These are phyloP conservation scores for Sparus aurata DNA, from an alignment of 2,797 vertebrate species.

Conservation along the genomic window DNA sequence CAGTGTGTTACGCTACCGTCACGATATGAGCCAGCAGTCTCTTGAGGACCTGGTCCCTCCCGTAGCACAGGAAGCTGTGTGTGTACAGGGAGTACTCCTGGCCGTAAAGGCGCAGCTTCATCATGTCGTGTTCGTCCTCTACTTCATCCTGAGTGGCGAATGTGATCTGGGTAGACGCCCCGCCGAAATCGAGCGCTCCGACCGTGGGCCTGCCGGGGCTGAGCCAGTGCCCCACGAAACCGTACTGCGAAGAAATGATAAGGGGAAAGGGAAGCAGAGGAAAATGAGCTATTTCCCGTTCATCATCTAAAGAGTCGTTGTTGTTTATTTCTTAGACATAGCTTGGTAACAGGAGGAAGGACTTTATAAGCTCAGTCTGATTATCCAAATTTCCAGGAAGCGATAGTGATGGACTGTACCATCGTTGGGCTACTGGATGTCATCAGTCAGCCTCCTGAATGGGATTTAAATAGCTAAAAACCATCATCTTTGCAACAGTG, in stretches of 20 bases:
- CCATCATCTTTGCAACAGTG: neutral
- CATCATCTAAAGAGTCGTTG: neutral
- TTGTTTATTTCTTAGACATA: neutral
- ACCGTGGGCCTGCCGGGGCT: constrained; percentile 82
- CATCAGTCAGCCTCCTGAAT: constrained; percentile 4
- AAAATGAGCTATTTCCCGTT: neutral
- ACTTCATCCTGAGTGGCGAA: constrained; percentile 84
- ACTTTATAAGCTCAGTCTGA: neutral
- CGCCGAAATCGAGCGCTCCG: constrained; percentile 92
- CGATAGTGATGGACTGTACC: too few species aligned
- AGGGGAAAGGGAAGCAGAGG: constrained; percentile 4
- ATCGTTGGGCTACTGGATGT: constrained; percentile 41
- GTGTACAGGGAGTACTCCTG: constrained; percentile 89
- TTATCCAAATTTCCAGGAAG: too few species aligned
- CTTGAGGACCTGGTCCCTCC: constrained; percentile 85
- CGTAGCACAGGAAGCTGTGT: constrained; percentile 93
- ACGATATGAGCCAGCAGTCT: constrained; percentile 80
- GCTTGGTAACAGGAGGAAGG: neutral
- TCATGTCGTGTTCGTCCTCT: constrained; percentile 74
- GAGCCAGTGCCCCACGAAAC: constrained; percentile 90
- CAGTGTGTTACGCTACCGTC: constrained; percentile 61
- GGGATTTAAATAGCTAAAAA: neutral
- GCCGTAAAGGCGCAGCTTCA: constrained; percentile 87
- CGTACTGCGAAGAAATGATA: constrained; percentile 81
- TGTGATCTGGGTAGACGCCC: constrained; percentile 92